Conservation (phyloP, 2,888 invertebrate species). For the Platycnemis pennipes region DNA sequence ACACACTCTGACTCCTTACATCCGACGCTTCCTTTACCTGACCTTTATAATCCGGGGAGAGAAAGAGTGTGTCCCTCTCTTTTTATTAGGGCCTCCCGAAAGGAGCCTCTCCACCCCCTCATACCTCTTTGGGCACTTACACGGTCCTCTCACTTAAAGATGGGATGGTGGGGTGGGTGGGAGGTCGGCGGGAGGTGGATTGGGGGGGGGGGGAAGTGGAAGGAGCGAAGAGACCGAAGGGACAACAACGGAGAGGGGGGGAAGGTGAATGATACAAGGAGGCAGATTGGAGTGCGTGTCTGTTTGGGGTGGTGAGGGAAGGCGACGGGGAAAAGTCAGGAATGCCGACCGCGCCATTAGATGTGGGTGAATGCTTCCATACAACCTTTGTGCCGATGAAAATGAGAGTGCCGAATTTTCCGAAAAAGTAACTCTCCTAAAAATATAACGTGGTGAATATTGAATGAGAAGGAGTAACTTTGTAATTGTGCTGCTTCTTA, state of each 20-base stretch:
- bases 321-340: neutral
- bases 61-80: constrained; percentile 43
- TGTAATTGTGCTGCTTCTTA: too few relatives aligned
- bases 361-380: too few relatives aligned
- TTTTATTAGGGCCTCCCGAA: constrained; percentile 55
- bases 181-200: neutral
- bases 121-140: constrained; percentile 32
- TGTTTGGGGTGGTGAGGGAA: too few relatives aligned
- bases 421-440: too few relatives aligned
- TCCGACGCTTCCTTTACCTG: neutral
- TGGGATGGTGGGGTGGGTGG: neutral
- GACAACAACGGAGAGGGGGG: neutral
- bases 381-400: too few relatives aligned
- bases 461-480: too few relatives aligned
- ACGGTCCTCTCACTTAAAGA: constrained; percentile 53
- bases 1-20: neutral
- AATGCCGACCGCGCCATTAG: too few relatives aligned
- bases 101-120: neutral
- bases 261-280: neutral
- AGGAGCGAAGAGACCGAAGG: neutral
- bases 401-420: too few relatives aligned
- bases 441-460: too few relatives aligned
- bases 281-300: neutral
- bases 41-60: constrained; percentile 49
- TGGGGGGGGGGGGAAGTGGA: neutral